phyloP scores from a whole-genome alignment of 2,113 vertebrate species.

The Jaculus jaculus region DNA sequence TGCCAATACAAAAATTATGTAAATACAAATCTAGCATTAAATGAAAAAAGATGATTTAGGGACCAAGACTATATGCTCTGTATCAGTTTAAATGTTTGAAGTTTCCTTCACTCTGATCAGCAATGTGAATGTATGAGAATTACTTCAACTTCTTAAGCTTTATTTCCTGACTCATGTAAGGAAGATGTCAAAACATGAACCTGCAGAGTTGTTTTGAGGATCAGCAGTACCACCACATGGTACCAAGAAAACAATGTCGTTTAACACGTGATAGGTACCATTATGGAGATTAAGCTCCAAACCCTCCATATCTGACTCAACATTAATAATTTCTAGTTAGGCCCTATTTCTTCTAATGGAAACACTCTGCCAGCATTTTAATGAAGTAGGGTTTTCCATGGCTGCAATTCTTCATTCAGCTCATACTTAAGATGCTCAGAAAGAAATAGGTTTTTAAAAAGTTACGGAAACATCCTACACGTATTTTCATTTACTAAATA shows the following conservation, averaged over 20 bases:
- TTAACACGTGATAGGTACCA: not conserved
- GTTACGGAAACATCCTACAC: not conserved
- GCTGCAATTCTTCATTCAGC: not conserved
- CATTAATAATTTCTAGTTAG: slow-evolving; percentile 34
- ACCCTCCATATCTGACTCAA: slow-evolving; percentile 20
- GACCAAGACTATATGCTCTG: not conserved
- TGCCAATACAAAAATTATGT: not conserved
- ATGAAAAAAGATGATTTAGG: not conserved
- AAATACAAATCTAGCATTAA: not conserved
- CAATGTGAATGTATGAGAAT: not conserved
- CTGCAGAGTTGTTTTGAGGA: not conserved
- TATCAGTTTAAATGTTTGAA: not conserved
- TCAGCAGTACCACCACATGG: not conserved
- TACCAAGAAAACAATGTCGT: not conserved
- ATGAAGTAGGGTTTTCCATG: slow-evolving; percentile 40
- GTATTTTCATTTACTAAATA: slow-evolving; percentile 52
- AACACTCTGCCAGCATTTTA: slow-evolving; percentile 46
- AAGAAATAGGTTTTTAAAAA: slow-evolving; percentile 19
- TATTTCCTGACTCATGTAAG: not conserved
- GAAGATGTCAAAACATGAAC: not conserved
- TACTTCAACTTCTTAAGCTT: not conserved
- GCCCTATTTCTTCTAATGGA: slow-evolving; percentile 33
- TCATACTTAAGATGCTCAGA: not conserved
- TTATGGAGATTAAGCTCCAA: not conserved
- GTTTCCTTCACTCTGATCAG: not conserved